Evolutionary conservation across 2,797 vertebrate species (phyloP), one percentile per base, ranked within the genome.

Genomic region (Acipenser oxyrinchus): DNA sequence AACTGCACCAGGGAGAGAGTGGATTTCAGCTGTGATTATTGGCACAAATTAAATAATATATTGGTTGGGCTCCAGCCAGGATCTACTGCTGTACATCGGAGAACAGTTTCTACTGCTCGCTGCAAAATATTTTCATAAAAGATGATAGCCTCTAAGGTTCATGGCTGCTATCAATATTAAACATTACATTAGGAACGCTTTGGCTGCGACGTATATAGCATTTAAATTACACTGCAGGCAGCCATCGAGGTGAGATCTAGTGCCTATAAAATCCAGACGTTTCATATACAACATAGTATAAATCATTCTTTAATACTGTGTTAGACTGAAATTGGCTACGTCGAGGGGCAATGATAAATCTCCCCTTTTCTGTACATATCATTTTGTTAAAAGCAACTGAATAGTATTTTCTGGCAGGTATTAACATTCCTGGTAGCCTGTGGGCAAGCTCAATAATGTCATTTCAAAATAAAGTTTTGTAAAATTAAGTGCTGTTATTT

Each of bases 241-340:
- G 23, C 49, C 10, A 8, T 10, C 37, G 53, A 69, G 64, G 63
- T 13, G 51, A 58, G 23, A 66, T 70, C 69, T 53, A 13, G 66
- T 70, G 76, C 70, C 69, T 70, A 72, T 62, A 70, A 76, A 66
- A 67, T 70, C 72, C 68, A 67, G 77, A 74, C 76, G 61, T 75
- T 62, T 74, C 63, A 72, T 66, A 67, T 69, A 75, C 76, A 63
- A 64, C 49, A 70, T 61, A 76, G 68, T 83, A 88, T 86, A 82
- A 83, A 88, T 90, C 86, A 87, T 85, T 81, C 83, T 86, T 82
- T 87, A 86, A 87, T 87, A 88, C 84, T 75, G 65, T 81, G 89
- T 88, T 89, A 87, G 85, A 84, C 83, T 71, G 82, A 81, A 85
- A 89, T 89, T 87, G 87, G 84, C 85, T 84, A 82, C 80, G 84